Evolutionary conservation across 2,113 vertebrate species (phyloP).

Genomic region (Hyperopisus bebe): DNA sequence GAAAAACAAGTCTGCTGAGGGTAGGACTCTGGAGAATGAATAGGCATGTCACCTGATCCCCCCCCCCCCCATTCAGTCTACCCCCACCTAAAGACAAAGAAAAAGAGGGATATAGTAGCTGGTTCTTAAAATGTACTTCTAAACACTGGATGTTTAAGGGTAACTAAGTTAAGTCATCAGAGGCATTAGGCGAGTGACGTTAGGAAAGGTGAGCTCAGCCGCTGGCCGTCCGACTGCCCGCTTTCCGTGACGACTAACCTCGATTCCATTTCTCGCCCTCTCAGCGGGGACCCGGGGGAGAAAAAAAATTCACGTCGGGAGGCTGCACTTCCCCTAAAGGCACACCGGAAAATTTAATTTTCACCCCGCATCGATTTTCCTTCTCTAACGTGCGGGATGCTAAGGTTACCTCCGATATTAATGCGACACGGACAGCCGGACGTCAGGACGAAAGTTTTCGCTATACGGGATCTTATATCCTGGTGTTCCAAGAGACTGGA

Average conservation of each 20-base stretch:
- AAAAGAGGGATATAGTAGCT: not conserved
- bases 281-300: slow-evolving; percentile 71
- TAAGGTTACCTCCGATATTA: slow-evolving; percentile 69
- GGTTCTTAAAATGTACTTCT: not conserved
- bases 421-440: slow-evolving; percentile 25
- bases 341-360: slow-evolving; percentile 97
- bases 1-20: not conserved
- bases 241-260: slow-evolving; percentile 63
- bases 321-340: slow-evolving; percentile 92
- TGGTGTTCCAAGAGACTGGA: not conserved
- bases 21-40: not conserved
- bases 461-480: not conserved
- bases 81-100: not conserved
- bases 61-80: not conserved
- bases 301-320: slow-evolving; percentile 80
- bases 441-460: slow-evolving; percentile 19
- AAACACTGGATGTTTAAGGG: slow-evolving; percentile 48
- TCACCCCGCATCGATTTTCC: slow-evolving; percentile 89
- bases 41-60: not conserved
- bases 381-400: slow-evolving; percentile 74
- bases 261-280: slow-evolving; percentile 66
- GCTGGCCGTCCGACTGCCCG: slow-evolving; percentile 48
- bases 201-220: slow-evolving; percentile 61
- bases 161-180: slow-evolving; percentile 81
- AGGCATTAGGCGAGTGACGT: slow-evolving; percentile 58